Conservation (phyloP, 2,888 invertebrate genomes). For the Drosophila siamana region DNA sequence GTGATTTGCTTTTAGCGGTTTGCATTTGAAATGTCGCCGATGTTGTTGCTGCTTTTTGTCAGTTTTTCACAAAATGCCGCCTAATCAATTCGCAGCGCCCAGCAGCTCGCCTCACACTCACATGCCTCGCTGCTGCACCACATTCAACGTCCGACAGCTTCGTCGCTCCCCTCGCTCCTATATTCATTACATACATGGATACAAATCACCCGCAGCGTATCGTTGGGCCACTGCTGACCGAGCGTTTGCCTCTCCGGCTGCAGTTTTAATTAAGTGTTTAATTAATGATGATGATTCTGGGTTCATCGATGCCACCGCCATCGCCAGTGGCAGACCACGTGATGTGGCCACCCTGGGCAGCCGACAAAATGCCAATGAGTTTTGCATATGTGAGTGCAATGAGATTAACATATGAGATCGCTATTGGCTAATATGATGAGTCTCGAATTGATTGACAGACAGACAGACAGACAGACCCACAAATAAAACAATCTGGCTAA, state of each 20-base stretch:
- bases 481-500: slow-evolving; percentile 3
- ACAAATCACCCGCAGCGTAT: neutral
- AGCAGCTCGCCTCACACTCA: no score
- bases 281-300: slow-evolving; percentile 69
- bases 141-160: neutral
- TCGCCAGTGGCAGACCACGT: slow-evolving; percentile 8
- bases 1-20: slow-evolving; percentile 48
- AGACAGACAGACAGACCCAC: no score
- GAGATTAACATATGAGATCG: slow-evolving; percentile 49
- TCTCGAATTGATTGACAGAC: slow-evolving; percentile 27
- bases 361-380: slow-evolving; percentile 50
- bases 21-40: slow-evolving; percentile 40
- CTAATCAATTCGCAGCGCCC: slow-evolving; percentile 52
- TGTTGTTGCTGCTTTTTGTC: slow-evolving; percentile 26
- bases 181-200: no score
- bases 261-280: slow-evolving; percentile 80
- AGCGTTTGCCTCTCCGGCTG: slow-evolving; percentile 35
- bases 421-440: slow-evolving; percentile 16
- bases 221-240: neutral
- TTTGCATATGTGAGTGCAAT: slow-evolving; percentile 54
- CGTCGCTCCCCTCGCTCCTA: neutral
- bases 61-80: slow-evolving; percentile 44
- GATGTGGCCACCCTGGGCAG: slow-evolving; percentile 34
- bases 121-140: slow-evolving; percentile 19
- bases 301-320: slow-evolving; percentile 36